Percentiles rank a stretch among this genome's conserved stretches.
Evolutionary conservation across 1,140 invertebrate genomes (phyloP).

Genomic region (Dendroctonus valens): DNA sequence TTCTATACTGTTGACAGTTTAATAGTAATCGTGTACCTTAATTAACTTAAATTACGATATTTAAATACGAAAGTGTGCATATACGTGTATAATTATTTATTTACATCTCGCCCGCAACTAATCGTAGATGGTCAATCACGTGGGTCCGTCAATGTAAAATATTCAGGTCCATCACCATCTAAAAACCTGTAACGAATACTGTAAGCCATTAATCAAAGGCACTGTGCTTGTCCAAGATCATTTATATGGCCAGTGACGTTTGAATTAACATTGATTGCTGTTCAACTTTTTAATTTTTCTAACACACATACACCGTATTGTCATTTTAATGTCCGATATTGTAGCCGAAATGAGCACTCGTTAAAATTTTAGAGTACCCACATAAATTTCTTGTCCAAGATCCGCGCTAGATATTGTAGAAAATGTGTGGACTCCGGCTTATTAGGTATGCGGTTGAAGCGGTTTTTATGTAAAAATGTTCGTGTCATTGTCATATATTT

Average conservation of each 20-base stretch:
- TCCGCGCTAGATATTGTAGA: slow-evolving; percentile 23
- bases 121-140: slow-evolving; percentile 15
- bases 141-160: slow-evolving; percentile 14
- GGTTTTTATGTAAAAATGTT: slow-evolving; percentile 20
- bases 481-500: slow-evolving; percentile 23
- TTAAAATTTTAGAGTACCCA: slow-evolving; percentile 34
- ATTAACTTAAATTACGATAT: background rate
- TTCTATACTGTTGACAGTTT: too few species aligned
- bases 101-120: background rate
- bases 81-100: background rate
- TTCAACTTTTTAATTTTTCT: slow-evolving; percentile 39
- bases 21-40: background rate
- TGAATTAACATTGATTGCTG: slow-evolving; percentile 50
- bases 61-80: background rate
- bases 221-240: slow-evolving; percentile 46
- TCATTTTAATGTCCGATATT: slow-evolving; percentile 32
- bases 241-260: slow-evolving; percentile 49
- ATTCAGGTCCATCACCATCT: slow-evolving; percentile 38
- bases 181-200: slow-evolving; percentile 39
- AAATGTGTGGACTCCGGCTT: slow-evolving; percentile 13
- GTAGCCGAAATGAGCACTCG: slow-evolving; percentile 19
- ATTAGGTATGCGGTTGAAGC: slow-evolving; percentile 22
- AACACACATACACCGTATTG: slow-evolving; percentile 38
- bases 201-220: slow-evolving; percentile 46
- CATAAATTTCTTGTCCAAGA: slow-evolving; percentile 31